A percentile compares a stretch with the other conserved stretches of the same genome.
phyloP scores from a whole-genome alignment of 1,140 invertebrate species.

The Drosophila watanabei region DNA sequence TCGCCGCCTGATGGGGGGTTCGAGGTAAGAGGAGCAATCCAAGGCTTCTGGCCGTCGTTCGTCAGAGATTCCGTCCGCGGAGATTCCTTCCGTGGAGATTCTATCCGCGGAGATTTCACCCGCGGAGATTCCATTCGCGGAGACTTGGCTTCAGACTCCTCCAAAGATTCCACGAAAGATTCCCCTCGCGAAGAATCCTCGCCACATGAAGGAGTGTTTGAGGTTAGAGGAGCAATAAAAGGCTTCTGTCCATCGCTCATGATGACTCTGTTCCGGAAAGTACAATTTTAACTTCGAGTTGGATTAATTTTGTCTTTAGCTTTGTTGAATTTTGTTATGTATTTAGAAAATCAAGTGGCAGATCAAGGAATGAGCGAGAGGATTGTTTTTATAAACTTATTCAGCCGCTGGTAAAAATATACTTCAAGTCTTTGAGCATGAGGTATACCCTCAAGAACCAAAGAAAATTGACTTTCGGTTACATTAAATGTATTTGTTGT shows the following conservation, averaged over 20 bases:
- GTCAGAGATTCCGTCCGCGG: too few relatives aligned
- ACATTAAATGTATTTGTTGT: conserved; percentile 84
- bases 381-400: not conserved
- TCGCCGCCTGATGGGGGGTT: not conserved
- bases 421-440: not conserved
- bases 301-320: not conserved
- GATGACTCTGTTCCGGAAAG: not conserved
- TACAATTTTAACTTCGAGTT: not conserved
- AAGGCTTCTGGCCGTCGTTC: not conserved
- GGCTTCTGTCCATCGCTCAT: conserved; percentile 2
- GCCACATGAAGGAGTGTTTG: not conserved
- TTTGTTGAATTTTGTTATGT: not conserved
- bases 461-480: conserved; percentile 47
- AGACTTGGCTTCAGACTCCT: too few relatives aligned
- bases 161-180: too few relatives aligned
- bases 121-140: too few relatives aligned
- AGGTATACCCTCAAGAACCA: not conserved
- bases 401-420: not conserved
- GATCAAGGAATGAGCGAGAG: not conserved
- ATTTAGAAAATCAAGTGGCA: not conserved
- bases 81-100: too few relatives aligned
- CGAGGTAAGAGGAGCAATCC: not conserved
- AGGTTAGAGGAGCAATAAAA: conserved; percentile 4
- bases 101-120: too few relatives aligned
- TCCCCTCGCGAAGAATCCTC: not conserved